A percentile compares a stretch with the other conserved stretches of the same genome.
Evolutionary conservation across 1,140 invertebrate genomes (phyloP).

Genomic region (Euura lappo): DNA sequence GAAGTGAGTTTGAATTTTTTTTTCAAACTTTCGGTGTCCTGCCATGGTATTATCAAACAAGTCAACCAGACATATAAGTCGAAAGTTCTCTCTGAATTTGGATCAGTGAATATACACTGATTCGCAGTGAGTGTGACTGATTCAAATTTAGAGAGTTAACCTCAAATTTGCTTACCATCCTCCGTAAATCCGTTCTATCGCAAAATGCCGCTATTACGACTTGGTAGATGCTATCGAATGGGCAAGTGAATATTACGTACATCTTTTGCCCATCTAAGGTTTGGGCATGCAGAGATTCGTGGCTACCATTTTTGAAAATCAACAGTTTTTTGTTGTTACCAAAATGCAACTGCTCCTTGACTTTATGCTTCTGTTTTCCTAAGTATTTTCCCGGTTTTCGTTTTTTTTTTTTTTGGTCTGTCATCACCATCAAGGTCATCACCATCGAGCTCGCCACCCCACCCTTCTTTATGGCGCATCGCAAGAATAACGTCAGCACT

Average conservation of each 20-base stretch:
- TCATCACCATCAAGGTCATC: too few species aligned
- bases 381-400: slow-evolving; percentile 11
- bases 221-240: slow-evolving; percentile 21
- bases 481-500: background rate
- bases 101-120: too few species aligned
- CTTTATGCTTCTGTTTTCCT: background rate
- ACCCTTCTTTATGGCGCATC: slow-evolving; percentile 17
- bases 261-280: slow-evolving; percentile 14
- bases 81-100: too few species aligned
- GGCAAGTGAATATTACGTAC: slow-evolving; percentile 16
- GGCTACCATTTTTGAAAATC: slow-evolving; percentile 24
- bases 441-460: slow-evolving; percentile 11
- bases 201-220: slow-evolving; percentile 6
- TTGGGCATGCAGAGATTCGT: slow-evolving; percentile 1
- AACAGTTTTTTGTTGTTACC: background rate
- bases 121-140: too few species aligned
- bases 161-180: background rate
- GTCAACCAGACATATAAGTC: too few species aligned
- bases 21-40: too few species aligned
- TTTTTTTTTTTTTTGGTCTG: background rate
- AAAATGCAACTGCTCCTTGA: slow-evolving; percentile 9
- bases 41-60: too few species aligned
- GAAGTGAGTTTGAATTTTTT: too few species aligned
- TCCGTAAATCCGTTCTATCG: background rate
- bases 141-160: background rate